Conservation (phyloP, 2,113 vertebrate genomes). For the Sinosuthora webbiana region DNA sequence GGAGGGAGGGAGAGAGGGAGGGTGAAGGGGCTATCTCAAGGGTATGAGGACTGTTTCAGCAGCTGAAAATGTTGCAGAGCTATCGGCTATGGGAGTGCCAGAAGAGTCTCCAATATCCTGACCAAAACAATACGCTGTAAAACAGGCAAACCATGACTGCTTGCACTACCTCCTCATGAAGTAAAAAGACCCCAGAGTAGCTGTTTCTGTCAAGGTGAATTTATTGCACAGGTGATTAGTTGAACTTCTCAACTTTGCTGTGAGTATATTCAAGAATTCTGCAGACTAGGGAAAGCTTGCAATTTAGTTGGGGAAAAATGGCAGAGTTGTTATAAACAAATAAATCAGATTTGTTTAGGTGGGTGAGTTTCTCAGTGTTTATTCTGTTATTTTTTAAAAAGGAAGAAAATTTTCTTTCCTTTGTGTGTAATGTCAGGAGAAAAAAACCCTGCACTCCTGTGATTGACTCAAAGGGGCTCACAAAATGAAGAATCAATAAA, state of each 20-base stretch:
- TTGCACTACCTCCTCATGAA: not conserved
- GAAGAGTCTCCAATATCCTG: not conserved
- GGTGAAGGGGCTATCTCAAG: not conserved
- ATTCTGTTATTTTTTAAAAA: not conserved
- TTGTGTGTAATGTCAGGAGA: not conserved
- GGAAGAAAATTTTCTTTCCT: not conserved
- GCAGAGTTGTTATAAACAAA: not conserved
- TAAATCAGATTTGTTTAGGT: not conserved
- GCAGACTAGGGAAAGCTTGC: not conserved
- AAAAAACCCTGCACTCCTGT: accelerated
- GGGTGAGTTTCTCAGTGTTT: not conserved
- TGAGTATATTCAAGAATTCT: not conserved
- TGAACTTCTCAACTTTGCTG: not conserved
- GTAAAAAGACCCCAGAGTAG: not conserved
- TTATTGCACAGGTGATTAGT: not conserved
- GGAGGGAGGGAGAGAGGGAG: not conserved
- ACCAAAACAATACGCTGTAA: not conserved
- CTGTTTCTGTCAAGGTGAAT: not conserved
- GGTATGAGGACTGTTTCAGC: not conserved
- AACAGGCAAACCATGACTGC: not conserved
- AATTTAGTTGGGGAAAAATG: not conserved
- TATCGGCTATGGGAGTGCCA: not conserved
- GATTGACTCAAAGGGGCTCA: not conserved
- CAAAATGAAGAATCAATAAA: not conserved
- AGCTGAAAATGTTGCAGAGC: not conserved